Evolutionary conservation across 2,888 invertebrate genomes (phyloP), one percentile per base, ranked within the genome.

Genomic region (Cryptocheilus praepositus): DNA sequence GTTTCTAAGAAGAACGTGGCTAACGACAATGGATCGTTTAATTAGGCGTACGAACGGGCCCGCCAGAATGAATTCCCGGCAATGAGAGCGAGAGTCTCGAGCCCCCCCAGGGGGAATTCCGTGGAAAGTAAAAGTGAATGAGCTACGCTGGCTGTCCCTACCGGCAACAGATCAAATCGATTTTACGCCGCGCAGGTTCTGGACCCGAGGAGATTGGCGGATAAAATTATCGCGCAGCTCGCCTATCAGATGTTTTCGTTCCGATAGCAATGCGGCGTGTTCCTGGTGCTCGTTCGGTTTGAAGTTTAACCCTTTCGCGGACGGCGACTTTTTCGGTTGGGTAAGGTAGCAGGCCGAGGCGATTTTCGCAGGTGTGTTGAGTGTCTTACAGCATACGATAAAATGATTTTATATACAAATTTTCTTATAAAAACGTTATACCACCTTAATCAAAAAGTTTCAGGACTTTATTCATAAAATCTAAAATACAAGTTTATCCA

Each of bases 91-190:
- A 69, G 71, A 71, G 73, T 62, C 65, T 72, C 58, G 55, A 49
- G 63, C 69, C 56, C 69, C n/a, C 72, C 58, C 70, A 67, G 64
- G 75, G 82, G 74, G 64, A 84, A 86, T 85, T 85, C 84, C 82
- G 68, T 80, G 77, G 81, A 87, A 87, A 86, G 87, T 87, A 87
- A 86, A 86, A 87, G 87, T 83, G 78, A 83, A 72, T 65, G 69
- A 19, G 56, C 46, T 21, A 19, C 22, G 49, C 16, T 16, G 45
- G 45, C 8, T 70, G 64, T 71, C 67, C 67, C 57, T 2, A 53
- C 53, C 60, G 46, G 54, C 67, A 53, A 69, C 56, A 64, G 54
- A 64, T 73, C 70, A 49, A 68, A 65, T 44, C 66, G 64, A 71
- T 61, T 67, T 71, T 65, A 54, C 61, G 43, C 45, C 3, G 25